phyloP scores from a whole-genome alignment of 2,797 vertebrate genomes.

The Antennarius maculatus region DNA sequence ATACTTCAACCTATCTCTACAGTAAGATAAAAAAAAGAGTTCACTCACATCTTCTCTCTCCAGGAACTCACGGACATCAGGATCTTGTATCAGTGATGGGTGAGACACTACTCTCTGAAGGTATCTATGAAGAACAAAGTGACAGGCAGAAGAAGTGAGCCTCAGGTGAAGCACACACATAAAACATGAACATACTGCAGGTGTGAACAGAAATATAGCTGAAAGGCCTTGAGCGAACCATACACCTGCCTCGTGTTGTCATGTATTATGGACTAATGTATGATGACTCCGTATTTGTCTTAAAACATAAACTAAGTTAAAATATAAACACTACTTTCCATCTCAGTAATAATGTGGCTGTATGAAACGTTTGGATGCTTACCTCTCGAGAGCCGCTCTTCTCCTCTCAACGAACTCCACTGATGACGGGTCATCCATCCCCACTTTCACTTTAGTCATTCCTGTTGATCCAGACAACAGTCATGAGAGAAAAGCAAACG shows the following conservation, averaged over 20 bases:
- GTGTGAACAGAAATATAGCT: background rate
- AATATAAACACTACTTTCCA: background rate
- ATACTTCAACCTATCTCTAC: background rate
- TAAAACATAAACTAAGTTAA: background rate
- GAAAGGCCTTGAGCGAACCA: background rate
- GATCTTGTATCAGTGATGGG: slow-evolving; percentile 91
- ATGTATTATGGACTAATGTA: background rate
- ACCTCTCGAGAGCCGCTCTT: slow-evolving; percentile 84
- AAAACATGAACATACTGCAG: background rate
- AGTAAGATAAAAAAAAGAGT: background rate
- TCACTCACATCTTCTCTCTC: slow-evolving; percentile 92
- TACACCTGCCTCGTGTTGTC: background rate
- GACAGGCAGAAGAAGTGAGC: background rate
- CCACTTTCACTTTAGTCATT: slow-evolving; percentile 99
- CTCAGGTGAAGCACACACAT: background rate
- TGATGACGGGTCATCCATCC: slow-evolving; percentile 96
- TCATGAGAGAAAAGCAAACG: background rate
- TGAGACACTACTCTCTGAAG: slow-evolving; percentile 91
- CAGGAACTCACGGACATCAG: slow-evolving; percentile 94
- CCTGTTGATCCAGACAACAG: slow-evolving; percentile 74
- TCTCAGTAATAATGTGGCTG: background rate
- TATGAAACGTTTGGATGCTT: slow-evolving; percentile 11
- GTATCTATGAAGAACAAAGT: slow-evolving; percentile 80
- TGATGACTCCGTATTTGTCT: no score
- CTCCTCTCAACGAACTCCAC: slow-evolving; percentile 95